Evolutionary conservation across 2,797 vertebrate genomes (phyloP).

Genomic region (Cottoperca gobio): DNA sequence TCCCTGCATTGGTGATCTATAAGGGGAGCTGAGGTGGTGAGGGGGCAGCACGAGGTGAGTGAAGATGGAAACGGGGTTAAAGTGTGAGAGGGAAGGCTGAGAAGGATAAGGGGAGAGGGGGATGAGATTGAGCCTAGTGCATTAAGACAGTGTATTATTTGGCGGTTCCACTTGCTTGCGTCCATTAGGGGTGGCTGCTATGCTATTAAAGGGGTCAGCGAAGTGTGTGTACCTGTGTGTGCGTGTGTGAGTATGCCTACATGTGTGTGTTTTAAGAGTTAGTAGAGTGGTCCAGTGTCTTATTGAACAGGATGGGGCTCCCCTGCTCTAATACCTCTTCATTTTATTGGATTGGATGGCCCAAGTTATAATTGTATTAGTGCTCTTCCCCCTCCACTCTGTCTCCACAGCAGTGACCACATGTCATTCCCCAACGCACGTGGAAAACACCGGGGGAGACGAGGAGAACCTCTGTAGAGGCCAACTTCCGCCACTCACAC

Average conservation of each 20-base stretch:
- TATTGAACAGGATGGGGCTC: constrained; percentile 80
- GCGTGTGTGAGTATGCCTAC: constrained; percentile 43
- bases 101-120: constrained; percentile 63
- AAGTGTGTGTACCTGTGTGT: constrained; percentile 75
- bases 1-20: constrained; percentile 61
- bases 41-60: constrained; percentile 51
- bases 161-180: constrained; percentile 83
- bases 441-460: constrained; percentile 41
- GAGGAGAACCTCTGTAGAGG: constrained; percentile 41
- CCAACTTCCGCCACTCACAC: constrained; percentile 28
- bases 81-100: constrained; percentile 66
- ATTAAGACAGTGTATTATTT: constrained; percentile 87
- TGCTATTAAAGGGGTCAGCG: constrained; percentile 83
- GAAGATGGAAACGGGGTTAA: constrained; percentile 75
- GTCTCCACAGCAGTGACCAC: constrained; percentile 53
- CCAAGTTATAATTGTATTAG: constrained; percentile 84
- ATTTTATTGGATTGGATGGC: constrained; percentile 85
- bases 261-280: constrained; percentile 75
- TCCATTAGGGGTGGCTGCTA: constrained; percentile 82
- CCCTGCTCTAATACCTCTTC: constrained; percentile 81
- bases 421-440: constrained; percentile 43
- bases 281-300: constrained; percentile 80
- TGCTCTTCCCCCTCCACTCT: constrained; percentile 43
- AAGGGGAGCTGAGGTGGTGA: constrained; percentile 54
- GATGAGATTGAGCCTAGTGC: constrained; percentile 82